Conservation (phyloP, 2,797 vertebrate genomes). For the Myotis pilosus region DNA sequence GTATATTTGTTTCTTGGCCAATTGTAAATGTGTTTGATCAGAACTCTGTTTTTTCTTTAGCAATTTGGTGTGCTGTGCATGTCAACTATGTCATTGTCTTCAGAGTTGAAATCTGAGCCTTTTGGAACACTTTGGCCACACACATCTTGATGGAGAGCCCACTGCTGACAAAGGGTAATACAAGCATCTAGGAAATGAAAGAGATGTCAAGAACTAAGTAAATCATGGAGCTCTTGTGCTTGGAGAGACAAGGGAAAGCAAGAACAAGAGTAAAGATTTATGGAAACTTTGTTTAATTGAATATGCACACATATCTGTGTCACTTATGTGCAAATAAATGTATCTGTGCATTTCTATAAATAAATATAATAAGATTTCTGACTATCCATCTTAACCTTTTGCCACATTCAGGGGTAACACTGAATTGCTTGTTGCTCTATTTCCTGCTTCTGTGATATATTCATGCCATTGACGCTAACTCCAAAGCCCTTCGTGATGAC, state of each 20-base stretch:
- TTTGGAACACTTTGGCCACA: background rate
- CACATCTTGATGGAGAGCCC: background rate
- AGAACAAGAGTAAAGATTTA: background rate
- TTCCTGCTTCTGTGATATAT: background rate
- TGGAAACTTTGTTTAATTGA: background rate
- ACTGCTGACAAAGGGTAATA: background rate
- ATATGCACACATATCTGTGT: background rate
- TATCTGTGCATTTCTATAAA: background rate
- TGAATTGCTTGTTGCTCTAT: background rate
- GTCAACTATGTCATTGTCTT: background rate
- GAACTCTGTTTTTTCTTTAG: background rate
- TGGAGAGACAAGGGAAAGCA: background rate
- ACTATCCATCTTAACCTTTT: background rate
- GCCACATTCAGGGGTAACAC: background rate
- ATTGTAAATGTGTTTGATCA: background rate
- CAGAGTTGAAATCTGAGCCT: background rate
- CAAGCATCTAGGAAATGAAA: background rate
- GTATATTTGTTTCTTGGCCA: background rate
- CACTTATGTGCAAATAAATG: background rate
- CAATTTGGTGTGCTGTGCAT: background rate
- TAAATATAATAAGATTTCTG: background rate
- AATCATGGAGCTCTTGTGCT: background rate
- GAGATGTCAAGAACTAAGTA: background rate
- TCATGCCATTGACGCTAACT: background rate
- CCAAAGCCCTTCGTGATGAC: background rate